phyloP scores from a whole-genome alignment of 2,888 invertebrate species.

The Tryphoninae sp. region DNA sequence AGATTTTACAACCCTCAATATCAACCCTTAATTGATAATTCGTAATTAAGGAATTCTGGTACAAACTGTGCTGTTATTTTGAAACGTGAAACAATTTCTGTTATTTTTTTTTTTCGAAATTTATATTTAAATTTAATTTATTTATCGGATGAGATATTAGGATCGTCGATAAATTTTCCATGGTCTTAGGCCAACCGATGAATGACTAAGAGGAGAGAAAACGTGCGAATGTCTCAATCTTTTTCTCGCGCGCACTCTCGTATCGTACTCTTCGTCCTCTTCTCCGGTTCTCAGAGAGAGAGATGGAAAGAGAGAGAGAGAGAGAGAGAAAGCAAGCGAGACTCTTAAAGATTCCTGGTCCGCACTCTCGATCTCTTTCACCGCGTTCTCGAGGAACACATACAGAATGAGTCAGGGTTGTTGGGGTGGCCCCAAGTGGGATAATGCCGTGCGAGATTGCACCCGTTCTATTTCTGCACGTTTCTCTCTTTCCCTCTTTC shows the following conservation, averaged over 20 bases:
- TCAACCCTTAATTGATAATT: too few species aligned
- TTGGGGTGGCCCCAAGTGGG: slow-evolving; percentile 64
- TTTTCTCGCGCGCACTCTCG: slow-evolving; percentile 51
- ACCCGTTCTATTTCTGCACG: slow-evolving; percentile 60
- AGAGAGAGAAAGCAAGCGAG: not conserved
- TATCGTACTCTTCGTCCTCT: slow-evolving; percentile 41
- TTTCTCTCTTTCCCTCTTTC: slow-evolving; percentile 12
- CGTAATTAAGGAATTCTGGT: not conserved
- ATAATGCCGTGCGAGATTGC: slow-evolving; percentile 59
- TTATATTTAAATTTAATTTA: slow-evolving; percentile 36
- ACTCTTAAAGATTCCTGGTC: slow-evolving; percentile 45
- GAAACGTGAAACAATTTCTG: not conserved
- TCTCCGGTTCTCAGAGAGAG: slow-evolving; percentile 46
- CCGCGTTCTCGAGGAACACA: slow-evolving; percentile 46
- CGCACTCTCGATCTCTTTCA: slow-evolving; percentile 51
- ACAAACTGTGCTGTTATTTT: not conserved
- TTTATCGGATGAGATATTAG: slow-evolving; percentile 50
- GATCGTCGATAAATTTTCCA: slow-evolving; percentile 40
- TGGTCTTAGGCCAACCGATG: slow-evolving; percentile 50
- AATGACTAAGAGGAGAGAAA: slow-evolving; percentile 63
- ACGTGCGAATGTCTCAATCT: slow-evolving; percentile 52
- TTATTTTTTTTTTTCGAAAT: not conserved
- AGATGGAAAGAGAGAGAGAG: not conserved
- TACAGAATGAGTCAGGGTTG: slow-evolving; percentile 62
- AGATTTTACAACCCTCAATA: too few species aligned